Conservation (phyloP, 2,797 vertebrate genomes). For the Eupleurogrammus muticus region DNA sequence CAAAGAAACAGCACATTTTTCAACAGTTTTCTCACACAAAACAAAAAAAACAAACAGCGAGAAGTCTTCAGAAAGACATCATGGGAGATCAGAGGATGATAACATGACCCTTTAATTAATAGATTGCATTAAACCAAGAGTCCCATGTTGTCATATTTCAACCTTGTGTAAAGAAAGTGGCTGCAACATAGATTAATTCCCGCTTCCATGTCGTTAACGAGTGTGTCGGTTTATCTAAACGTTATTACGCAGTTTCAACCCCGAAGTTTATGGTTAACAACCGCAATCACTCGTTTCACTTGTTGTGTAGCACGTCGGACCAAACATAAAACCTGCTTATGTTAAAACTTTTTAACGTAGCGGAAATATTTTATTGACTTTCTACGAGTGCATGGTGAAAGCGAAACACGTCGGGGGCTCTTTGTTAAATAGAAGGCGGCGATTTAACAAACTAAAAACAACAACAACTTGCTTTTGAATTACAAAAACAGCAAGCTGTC, state of each 20-base stretch:
- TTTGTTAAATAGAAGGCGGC: not conserved
- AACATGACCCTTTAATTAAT: not conserved
- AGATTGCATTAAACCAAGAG: not conserved
- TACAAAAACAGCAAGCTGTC: conserved; percentile 59
- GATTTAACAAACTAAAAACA: not conserved
- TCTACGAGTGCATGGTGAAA: fast-evolving
- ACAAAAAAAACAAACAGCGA: not conserved
- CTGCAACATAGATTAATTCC: not conserved
- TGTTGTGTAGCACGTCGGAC: conserved; percentile 1
- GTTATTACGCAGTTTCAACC: not conserved
- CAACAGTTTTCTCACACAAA: not conserved
- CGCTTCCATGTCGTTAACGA: not conserved
- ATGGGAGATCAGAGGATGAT: not conserved
- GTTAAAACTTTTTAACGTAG: conserved; percentile 7
- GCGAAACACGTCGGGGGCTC: not conserved
- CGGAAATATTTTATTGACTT: no score
- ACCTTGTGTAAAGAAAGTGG: no score
- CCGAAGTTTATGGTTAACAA: not conserved
- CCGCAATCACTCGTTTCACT: conserved; percentile 28
- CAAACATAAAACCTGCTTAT: conserved; percentile 2
- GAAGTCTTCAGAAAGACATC: not conserved
- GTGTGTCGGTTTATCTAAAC: not conserved
- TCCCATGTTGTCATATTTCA: not conserved
- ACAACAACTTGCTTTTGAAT: conserved; percentile 72
- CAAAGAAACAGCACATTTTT: conserved; percentile 5